Base-by-base conservation (phyloP, 2,888 invertebrate genomes). In the Drosophila mimetica region DNA sequence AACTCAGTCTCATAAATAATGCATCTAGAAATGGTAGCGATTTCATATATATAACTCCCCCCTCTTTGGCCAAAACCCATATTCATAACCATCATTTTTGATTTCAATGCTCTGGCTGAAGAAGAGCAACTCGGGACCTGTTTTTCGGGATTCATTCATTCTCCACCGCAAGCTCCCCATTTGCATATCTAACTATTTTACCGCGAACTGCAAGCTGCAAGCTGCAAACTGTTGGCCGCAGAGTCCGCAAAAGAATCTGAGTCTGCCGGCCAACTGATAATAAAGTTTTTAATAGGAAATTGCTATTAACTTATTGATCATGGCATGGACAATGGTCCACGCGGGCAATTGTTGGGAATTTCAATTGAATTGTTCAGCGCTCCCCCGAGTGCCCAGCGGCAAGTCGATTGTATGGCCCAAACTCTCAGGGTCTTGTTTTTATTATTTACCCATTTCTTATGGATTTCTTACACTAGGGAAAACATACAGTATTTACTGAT, bases 281-380 rank as follows among this genome's bases (percentile, higher is more conserved):
- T 87, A 83, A 79, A 85, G 82, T 79, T 82, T 80, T 82, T 86
- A 82, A 86, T 86, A 84, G 85, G 82, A 82, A 84, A 86, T 71
- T 63, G 81, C 82, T 81, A 80, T 82, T 86, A 82, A 84, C 85
- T 82, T 82, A 82, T 82, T 86, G 79, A 60, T 60, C 82, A 59
- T 70, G 46, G 59, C 81, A 73, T 75, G 85, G 78, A 72, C 85
- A 61, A 37, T 60, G 82, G 65, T 46, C 76, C 63, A 54, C 37
- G 51, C 39, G 53, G 42, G 55, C 63, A 71, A 54, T 71, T 55
- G 71, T 52, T 53, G 79, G 64, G 71, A 77, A 75, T 87, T 84
- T 85, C 80, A 84, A 85, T 85, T 85, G 85, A 85, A 88, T 88
- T 88, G 87, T 88, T 75, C 75, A 70, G 74, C 74, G 74, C 74